Conservation (phyloP, 2,888 invertebrate species). For the Fabriciana adippe region DNA sequence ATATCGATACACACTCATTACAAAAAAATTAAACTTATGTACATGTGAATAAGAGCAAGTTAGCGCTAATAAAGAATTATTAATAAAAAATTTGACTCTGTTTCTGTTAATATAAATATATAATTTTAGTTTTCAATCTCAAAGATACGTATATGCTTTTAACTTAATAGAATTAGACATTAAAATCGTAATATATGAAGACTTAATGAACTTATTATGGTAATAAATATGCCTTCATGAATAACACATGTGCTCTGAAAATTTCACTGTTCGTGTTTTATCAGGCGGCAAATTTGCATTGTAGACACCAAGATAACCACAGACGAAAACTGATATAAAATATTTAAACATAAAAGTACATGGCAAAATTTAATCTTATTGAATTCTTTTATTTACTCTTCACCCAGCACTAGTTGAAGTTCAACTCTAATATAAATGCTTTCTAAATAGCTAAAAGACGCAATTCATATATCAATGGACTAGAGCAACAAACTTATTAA, state of each 20-base stretch:
- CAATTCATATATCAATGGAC: too few relatives aligned
- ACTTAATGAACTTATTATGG: slow-evolving; percentile 31
- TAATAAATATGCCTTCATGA: slow-evolving; percentile 31
- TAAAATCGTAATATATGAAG: slow-evolving; percentile 21
- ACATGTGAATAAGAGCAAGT: too few relatives aligned
- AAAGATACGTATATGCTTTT: not conserved
- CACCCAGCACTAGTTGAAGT: not conserved
- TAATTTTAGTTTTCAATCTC: too few relatives aligned
- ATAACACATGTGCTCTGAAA: slow-evolving; percentile 24
- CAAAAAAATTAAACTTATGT: too few relatives aligned
- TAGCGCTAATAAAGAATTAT: too few relatives aligned
- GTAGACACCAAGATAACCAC: slow-evolving; percentile 23
- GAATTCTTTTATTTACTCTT: not conserved
- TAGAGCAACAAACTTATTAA: too few relatives aligned
- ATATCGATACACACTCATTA: too few relatives aligned
- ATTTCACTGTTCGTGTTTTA: slow-evolving; percentile 32
- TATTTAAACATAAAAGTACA: slow-evolving; percentile 2
- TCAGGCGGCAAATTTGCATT: slow-evolving; percentile 33
- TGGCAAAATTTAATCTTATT: not conserved
- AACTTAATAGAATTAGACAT: slow-evolving; percentile 10
- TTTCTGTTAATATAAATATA: too few relatives aligned
- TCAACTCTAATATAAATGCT: too few relatives aligned
- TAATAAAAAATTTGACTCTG: too few relatives aligned
- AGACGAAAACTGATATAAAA: slow-evolving; percentile 17
- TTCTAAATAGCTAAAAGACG: too few relatives aligned